A percentile compares a stretch with the other conserved stretches of the same genome.
phyloP scores from a whole-genome alignment of 2,113 vertebrate genomes.

The Mesocricetus auratus region DNA sequence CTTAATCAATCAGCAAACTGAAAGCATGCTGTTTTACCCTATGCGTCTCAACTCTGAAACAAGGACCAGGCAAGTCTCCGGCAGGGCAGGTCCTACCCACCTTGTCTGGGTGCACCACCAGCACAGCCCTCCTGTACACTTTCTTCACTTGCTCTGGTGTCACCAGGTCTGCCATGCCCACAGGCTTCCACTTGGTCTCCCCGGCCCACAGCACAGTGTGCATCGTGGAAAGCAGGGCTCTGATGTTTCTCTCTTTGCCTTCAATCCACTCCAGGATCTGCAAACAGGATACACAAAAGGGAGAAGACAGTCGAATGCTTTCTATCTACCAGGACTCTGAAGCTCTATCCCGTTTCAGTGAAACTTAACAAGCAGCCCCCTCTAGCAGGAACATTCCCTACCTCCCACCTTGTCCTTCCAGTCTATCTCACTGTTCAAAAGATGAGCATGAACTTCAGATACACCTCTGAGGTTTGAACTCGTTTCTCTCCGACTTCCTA shows the following conservation, averaged over 20 bases:
- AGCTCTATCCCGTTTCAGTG: neutral
- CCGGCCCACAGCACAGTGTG: conserved; percentile 98
- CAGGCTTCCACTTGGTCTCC: conserved; percentile 96
- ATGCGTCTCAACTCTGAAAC: neutral
- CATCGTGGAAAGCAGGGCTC: conserved; percentile 98
- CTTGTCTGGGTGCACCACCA: conserved; percentile 99
- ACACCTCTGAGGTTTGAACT: neutral
- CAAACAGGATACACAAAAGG: conserved; percentile 25
- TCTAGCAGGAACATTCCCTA: neutral
- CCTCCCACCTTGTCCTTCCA: neutral
- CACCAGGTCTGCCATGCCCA: conserved; percentile 99
- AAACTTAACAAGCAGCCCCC: neutral
- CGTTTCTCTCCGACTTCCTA: neutral
- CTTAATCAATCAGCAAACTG: neutral
- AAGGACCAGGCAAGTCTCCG: fast-evolving
- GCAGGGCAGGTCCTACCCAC: conserved; percentile 85
- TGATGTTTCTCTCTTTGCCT: conserved; percentile 98
- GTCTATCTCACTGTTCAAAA: neutral
- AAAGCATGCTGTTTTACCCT: neutral
- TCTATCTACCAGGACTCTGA: neutral
- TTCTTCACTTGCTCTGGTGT: conserved; percentile 99
- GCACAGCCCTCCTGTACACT: conserved; percentile 96
- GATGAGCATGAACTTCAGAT: neutral
- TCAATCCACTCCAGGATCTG: conserved; percentile 99
- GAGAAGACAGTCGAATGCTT: neutral